phyloP scores from a whole-genome alignment of 1,140 invertebrate species.

The Temnothorax nylanderi region DNA sequence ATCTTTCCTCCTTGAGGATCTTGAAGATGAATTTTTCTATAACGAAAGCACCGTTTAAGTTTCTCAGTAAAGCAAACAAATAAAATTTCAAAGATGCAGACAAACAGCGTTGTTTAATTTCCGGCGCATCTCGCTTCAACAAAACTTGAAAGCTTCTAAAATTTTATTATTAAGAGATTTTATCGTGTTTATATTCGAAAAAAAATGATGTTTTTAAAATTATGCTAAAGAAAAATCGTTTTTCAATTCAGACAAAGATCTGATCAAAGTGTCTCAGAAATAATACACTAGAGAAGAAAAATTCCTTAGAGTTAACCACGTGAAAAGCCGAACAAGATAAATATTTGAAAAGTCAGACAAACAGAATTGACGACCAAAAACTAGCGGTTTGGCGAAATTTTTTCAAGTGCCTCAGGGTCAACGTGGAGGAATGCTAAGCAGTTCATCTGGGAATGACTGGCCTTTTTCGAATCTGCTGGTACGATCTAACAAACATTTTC shows the following conservation, averaged over 20 bases:
- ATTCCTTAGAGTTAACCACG: neutral
- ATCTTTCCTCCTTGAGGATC: neutral
- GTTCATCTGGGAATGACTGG: neutral
- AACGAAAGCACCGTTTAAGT: neutral
- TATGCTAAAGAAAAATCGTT: neutral
- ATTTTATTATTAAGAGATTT: neutral
- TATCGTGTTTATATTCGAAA: neutral
- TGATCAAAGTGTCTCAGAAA: neutral
- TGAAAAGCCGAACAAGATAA: neutral
- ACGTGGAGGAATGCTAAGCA: neutral
- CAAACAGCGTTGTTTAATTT: neutral
- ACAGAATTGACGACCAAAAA: neutral
- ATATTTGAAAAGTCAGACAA: neutral
- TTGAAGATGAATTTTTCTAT: neutral
- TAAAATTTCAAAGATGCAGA: neutral
- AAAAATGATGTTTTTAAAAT: neutral
- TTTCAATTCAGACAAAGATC: neutral
- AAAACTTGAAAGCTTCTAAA: conserved; percentile 14
- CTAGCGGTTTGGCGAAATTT: neutral
- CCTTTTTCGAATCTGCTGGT: neutral
- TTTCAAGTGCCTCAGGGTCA: neutral
- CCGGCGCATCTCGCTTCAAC: neutral
- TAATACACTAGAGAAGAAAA: neutral
- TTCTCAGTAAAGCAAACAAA: neutral
- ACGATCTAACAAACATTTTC: conserved; percentile 7